These are phyloP conservation scores for Xanthia icteritia DNA, from an alignment of 2,888 invertebrate species.

Conservation along the genomic window DNA sequence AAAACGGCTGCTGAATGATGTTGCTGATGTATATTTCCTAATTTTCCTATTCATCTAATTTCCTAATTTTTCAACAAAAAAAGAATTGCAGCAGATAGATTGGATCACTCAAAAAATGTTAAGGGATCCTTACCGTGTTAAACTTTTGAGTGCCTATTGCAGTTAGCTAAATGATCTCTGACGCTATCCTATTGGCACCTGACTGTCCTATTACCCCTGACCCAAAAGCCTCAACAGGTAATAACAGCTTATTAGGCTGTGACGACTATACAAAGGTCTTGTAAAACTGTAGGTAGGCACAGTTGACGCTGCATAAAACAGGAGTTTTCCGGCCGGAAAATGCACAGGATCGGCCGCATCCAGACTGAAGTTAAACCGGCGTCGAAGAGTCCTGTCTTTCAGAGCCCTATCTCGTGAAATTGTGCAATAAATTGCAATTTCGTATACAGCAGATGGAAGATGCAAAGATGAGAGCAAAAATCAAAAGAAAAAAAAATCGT, in stretches of 20 bases:
- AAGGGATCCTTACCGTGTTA: neutral
- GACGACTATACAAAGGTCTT: neutral
- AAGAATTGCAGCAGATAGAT: neutral
- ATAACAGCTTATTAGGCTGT: neutral
- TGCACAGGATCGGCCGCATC: neutral
- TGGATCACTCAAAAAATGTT: neutral
- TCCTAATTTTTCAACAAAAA: no score
- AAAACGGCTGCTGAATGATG: neutral
- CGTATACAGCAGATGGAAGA: neutral
- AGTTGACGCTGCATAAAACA: neutral
- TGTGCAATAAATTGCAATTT: neutral
- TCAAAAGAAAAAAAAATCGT: neutral
- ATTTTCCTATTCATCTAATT: neutral
- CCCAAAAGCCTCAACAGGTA: no score
- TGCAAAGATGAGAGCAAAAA: neutral
- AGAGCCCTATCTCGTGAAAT: conserved; percentile 5
- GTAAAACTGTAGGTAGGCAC: neutral
- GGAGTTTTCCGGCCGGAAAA: neutral
- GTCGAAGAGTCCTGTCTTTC: neutral
- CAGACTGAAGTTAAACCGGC: neutral
- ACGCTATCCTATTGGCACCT: neutral
- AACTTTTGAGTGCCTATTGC: neutral
- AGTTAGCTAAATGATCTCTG: neutral
- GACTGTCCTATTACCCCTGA: neutral
- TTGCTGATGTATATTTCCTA: neutral